A percentile compares a stretch with the other conserved stretches of the same genome.
Conservation (phyloP, 2,797 vertebrate genomes). For the Spea hammondii region DNA sequence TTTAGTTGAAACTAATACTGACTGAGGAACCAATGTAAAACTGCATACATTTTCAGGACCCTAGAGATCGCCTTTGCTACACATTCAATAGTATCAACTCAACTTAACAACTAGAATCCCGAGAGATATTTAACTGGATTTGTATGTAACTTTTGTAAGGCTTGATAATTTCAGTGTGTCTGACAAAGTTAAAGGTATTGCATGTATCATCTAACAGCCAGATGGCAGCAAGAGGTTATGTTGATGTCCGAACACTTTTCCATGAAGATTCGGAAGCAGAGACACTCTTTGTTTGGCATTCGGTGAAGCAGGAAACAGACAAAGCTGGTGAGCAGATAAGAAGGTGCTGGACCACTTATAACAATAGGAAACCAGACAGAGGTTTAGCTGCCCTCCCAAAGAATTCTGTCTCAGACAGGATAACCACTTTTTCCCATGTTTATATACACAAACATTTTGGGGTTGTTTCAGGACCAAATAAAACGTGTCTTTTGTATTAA, state of each 20-base stretch:
- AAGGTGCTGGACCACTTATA: slow-evolving; percentile 42
- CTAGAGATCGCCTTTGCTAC: too few relatives aligned
- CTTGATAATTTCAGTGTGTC: slow-evolving; percentile 13
- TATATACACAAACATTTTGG: not conserved
- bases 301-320: slow-evolving; percentile 51
- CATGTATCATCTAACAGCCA: slow-evolving; percentile 58
- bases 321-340: slow-evolving; percentile 48
- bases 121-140: not conserved
- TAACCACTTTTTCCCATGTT: slow-evolving; percentile 43
- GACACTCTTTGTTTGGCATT: slow-evolving; percentile 55
- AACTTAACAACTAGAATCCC: not conserved
- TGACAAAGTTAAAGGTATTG: slow-evolving; percentile 7
- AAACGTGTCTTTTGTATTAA: not conserved
- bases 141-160: not conserved
- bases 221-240: slow-evolving; percentile 64
- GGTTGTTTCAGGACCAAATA: slow-evolving; percentile 2
- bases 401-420: slow-evolving; percentile 31
- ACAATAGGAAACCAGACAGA: slow-evolving; percentile 48
- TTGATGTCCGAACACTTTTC: slow-evolving; percentile 68
- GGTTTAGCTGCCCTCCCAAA: slow-evolving; percentile 13
- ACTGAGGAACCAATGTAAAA: too few relatives aligned
- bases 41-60: too few relatives aligned
- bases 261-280: slow-evolving; percentile 66
- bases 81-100: too few relatives aligned
- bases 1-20: too few relatives aligned